phyloP scores from a whole-genome alignment of 1,140 invertebrate species.

The Zaprionus nigranus region DNA sequence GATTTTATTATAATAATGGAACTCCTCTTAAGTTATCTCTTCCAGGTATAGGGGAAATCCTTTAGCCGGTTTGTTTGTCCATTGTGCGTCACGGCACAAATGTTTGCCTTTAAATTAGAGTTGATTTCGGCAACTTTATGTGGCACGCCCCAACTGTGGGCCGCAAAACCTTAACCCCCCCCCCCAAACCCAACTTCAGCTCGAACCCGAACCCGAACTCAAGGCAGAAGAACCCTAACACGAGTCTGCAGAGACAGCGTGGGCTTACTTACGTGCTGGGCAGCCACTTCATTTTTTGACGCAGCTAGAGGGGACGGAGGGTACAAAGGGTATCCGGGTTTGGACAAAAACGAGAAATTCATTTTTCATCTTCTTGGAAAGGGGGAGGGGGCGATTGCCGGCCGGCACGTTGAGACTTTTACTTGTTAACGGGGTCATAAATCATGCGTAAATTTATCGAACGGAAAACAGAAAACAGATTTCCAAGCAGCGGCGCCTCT shows the following conservation, averaged over 20 bases:
- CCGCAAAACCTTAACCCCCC: slow-evolving; percentile 5
- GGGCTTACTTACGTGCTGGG: slow-evolving; percentile 68
- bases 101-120: slow-evolving; percentile 77
- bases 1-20: background rate
- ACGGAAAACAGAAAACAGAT: slow-evolving; percentile 82
- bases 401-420: slow-evolving; percentile 74
- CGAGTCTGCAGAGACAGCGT: slow-evolving; percentile 29
- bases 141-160: slow-evolving; percentile 37
- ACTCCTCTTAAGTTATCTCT: background rate
- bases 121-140: slow-evolving; percentile 68
- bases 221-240: slow-evolving; percentile 20
- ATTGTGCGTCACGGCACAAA: slow-evolving; percentile 46
- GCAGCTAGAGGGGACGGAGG: slow-evolving; percentile 1
- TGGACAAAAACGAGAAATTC: slow-evolving; percentile 75
- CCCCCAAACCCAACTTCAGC: slow-evolving; percentile 13
- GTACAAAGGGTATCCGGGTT: slow-evolving; percentile 7
- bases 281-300: slow-evolving; percentile 61
- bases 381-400: slow-evolving; percentile 24
- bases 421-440: slow-evolving; percentile 82
- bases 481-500: slow-evolving; percentile 51
- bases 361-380: slow-evolving; percentile 73
- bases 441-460: slow-evolving; percentile 83
- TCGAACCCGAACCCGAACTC: slow-evolving; percentile 4
- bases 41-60: background rate
- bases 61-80: background rate